Conservation (phyloP, 2,113 vertebrate species). For the Pitta sordida region DNA sequence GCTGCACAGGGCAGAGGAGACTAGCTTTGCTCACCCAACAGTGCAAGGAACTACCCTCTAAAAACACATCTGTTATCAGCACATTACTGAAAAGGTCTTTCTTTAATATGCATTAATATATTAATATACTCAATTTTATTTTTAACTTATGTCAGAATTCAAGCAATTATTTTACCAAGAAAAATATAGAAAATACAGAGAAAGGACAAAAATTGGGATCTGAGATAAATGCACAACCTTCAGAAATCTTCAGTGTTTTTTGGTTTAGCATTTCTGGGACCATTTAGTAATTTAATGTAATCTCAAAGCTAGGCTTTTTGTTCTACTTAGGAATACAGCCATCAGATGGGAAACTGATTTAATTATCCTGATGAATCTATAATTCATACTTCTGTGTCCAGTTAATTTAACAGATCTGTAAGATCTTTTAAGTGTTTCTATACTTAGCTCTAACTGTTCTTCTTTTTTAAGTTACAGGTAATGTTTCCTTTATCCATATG, state of each 20-base stretch:
- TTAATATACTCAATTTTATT: neutral
- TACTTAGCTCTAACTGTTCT: neutral
- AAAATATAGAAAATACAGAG: neutral
- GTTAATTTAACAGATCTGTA: neutral
- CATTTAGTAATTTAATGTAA: neutral
- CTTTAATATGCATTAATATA: neutral
- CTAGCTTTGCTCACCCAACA: too few relatives aligned
- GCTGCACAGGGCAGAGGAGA: too few relatives aligned
- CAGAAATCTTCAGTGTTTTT: neutral
- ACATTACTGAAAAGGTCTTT: neutral
- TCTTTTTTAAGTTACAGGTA: neutral
- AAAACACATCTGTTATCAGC: slow-evolving; percentile 9
- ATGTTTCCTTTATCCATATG: neutral
- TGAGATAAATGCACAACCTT: neutral
- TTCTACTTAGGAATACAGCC: neutral
- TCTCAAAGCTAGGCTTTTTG: neutral
- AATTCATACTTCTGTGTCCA: neutral
- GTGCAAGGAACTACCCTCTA: neutral
- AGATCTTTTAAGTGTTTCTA: neutral
- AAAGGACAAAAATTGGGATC: neutral
- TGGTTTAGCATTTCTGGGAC: neutral
- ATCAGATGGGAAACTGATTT: neutral
- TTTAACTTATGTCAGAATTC: neutral
- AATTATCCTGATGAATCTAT: neutral
- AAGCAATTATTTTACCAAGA: neutral